Evolutionary conservation across 1,140 invertebrate genomes (phyloP).

Genomic region (Drosophila bifasciata): DNA sequence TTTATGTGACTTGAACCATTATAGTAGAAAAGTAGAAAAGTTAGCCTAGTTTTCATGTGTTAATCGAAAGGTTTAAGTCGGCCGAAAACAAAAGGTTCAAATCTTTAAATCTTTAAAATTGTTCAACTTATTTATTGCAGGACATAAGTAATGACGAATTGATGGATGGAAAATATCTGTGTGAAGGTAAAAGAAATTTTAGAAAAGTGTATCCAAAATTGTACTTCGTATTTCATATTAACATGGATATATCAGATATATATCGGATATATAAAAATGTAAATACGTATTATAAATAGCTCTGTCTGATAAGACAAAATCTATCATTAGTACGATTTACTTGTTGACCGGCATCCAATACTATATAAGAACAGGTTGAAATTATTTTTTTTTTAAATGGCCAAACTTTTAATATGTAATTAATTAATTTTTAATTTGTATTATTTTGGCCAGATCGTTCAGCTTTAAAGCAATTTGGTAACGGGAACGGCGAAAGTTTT

Average conservation of each 20-base stretch:
- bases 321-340: no score
- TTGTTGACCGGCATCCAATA: no score
- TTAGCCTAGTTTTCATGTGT: no score
- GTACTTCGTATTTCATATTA: no score
- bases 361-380: no score
- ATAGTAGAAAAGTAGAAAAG: no score
- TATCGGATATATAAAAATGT: no score
- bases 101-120: neutral
- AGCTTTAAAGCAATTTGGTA: constrained; percentile 46
- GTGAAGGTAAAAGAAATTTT: constrained; percentile 49
- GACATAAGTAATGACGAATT: constrained; percentile 45
- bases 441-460: constrained; percentile 56
- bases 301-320: neutral
- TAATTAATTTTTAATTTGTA: constrained; percentile 32
- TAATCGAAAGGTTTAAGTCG: neutral
- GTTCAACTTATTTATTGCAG: constrained; percentile 12
- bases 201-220: neutral
- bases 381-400: constrained; percentile 8
- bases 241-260: no score
- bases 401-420: constrained; percentile 21
- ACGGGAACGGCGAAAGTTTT: constrained; percentile 40
- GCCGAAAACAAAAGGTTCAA: neutral
- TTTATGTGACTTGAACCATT: no score
- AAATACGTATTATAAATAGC: neutral
- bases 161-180: constrained; percentile 51